Evolutionary conservation across 2,888 invertebrate genomes (phyloP), one percentile per base, ranked within the genome.

Genomic region (Deilephila porcellus): DNA sequence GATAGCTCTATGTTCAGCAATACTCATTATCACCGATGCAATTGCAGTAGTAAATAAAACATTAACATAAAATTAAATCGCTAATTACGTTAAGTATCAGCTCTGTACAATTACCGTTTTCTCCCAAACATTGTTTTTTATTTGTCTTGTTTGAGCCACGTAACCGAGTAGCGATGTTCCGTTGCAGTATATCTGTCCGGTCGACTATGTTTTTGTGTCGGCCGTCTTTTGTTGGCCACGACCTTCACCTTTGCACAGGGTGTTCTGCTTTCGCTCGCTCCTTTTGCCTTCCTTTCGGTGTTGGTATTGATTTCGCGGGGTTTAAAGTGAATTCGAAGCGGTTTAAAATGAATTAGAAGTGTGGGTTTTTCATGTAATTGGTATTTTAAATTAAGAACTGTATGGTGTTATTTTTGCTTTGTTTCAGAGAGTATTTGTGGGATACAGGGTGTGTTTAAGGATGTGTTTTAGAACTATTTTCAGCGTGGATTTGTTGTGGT

Each of bases 101-200:
- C 93, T 92, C 90, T 82, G 79, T 81, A 84, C 0, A 81, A 19
- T 72, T 74, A 80, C 76, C 62, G 79, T 81, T 82, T 83, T 85
- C 85, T 85, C 83, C 82, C 78, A 80, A 84, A 83, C 85, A 77
- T 81, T 82, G 85, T 85, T 82, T 80, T 82, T 81, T 81, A 80
- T 84, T 89, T 91, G 90, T 78, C 82, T 86, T 83, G 85, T 86
- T 89, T 84, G 82, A 80, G 77, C 80, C 81, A 85, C 88, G 91
- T 91, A 91, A 89, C 88, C 87, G 90, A 88, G 93, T 91, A 89
- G 91, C 91, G 84, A 84, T 88, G 90, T 86, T 87, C 74, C 67
- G 72, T 64, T 60, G 73, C 56, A 56, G 56, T 73, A 29, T 71
- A 80, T 79, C 70, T 70, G 70, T 70, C 70, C 60, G 60, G 67